Evolutionary conservation across 2,797 vertebrate species (phyloP), one percentile per base, ranked within the genome.

Genomic region (Eurystomus glaucurus): DNA sequence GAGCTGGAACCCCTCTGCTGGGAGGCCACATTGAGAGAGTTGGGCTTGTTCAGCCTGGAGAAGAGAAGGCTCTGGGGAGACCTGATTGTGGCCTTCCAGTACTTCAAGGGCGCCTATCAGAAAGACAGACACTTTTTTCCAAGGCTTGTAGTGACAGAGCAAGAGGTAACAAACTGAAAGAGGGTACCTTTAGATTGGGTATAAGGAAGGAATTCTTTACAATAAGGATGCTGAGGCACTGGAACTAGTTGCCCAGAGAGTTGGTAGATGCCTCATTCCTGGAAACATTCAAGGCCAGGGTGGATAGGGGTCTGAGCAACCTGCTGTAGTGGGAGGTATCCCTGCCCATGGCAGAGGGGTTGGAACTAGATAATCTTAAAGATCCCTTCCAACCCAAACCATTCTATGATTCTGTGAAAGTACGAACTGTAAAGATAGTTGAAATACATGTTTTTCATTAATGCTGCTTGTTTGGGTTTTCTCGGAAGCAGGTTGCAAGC

Each of bases 401-500:
- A 16, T 65, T 39, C 23, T 33, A 9, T 52, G 39, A 33, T 64
- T 75, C 10, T 1, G 1, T 65, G 41, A 77, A 86, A 83, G 69
- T 13, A n/a, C 2, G 9, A 61, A 48, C 26, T 78, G 31, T 33
- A 76, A 86, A 65, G 82, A 39, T 20, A 88, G 29, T n/a, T 81
- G 35, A 80, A 87, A 80, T 85, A 29, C 31, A 43, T 9, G 15
- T 33, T 85, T 84, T 48, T 70, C 74, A 79, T 72, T 86, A 85
- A 54, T 62, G 19, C 21, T 78, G n/a, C 57, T 93, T 87, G 58
- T 70, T 85, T 70, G 57, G 19, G n/a, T 87, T 90, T 81, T 79
- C 66, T 92, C 61, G 79, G 90, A 91, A 85, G 72, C 46, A 3
- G 48, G 29, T 69, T 96, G 71, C 28, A 85, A 92, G 65, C 52